Conservation (phyloP, 2,888 invertebrate genomes). For the Ryuthela nishihirai region DNA sequence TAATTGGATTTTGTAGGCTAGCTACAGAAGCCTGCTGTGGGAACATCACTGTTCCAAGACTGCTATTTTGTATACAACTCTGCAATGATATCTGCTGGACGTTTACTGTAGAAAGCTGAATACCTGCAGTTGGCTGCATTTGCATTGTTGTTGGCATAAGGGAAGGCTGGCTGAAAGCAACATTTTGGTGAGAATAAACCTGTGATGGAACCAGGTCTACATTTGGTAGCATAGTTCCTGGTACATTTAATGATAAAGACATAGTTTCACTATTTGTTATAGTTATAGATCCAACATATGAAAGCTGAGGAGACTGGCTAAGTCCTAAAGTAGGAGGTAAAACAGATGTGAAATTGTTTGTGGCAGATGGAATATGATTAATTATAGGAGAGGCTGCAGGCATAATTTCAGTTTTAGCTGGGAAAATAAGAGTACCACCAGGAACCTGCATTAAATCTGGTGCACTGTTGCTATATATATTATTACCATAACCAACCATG, state of each 20-base stretch:
- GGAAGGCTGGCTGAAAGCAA: constrained; percentile 13
- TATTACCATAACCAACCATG: constrained; percentile 11
- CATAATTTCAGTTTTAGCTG: constrained; percentile 8
- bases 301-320: constrained; percentile 16
- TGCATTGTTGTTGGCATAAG: constrained; percentile 20
- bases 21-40: constrained; percentile 22
- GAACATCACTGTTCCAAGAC: constrained; percentile 16
- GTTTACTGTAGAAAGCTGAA: constrained; percentile 24
- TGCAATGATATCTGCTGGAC: constrained; percentile 33
- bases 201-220: background rate
- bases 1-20: constrained; percentile 12
- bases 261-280: constrained; percentile 33
- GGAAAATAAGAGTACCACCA: constrained; percentile 23
- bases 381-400: constrained; percentile 3
- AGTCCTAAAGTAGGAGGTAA: constrained; percentile 10
- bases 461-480: constrained; percentile 7
- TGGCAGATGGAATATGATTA: constrained; percentile 14
- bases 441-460: constrained; percentile 16
- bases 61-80: constrained; percentile 7
- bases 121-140: constrained; percentile 21
- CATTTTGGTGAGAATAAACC: constrained; percentile 17
- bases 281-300: constrained; percentile 37
- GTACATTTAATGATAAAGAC: constrained; percentile 30
- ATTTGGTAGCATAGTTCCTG: constrained; percentile 17
- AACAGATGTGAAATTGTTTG: constrained; percentile 17